Evolutionary conservation across 2,113 vertebrate genomes (phyloP).

Genomic region (Stegastes partitus): DNA sequence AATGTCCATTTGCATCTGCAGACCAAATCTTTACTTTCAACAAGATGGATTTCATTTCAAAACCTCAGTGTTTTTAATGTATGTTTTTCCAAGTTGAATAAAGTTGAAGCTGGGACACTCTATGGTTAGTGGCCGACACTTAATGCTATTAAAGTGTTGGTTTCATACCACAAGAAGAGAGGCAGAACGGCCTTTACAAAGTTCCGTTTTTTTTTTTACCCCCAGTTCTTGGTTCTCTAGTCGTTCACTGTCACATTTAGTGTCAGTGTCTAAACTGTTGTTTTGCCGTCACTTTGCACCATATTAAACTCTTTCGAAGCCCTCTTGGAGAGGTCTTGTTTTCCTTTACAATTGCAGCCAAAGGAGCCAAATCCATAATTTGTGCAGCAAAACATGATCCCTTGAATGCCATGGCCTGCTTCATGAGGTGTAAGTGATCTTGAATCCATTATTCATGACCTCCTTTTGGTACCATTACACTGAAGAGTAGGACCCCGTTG

Average conservation of each 20-base stretch:
- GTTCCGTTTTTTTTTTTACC: background rate
- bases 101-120: background rate
- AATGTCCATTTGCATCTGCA: too few species aligned
- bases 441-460: slow-evolving; percentile 86
- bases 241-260: background rate
- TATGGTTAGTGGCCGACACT: background rate
- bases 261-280: slow-evolving; percentile 56
- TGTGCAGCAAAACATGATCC: slow-evolving; percentile 65
- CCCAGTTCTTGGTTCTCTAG: background rate
- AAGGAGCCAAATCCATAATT: slow-evolving; percentile 64
- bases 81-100: too few species aligned
- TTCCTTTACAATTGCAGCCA: slow-evolving; percentile 67
- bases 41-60: too few species aligned
- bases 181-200: background rate
- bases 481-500: slow-evolving; percentile 72
- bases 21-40: too few species aligned
- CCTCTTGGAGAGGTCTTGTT: slow-evolving; percentile 69
- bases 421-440: slow-evolving; percentile 85
- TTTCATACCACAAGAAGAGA: background rate
- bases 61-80: too few species aligned
- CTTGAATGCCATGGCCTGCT: slow-evolving; percentile 72
- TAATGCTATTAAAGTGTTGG: background rate
- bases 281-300: slow-evolving; percentile 64
- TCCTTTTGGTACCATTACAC: slow-evolving; percentile 82
- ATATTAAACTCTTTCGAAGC: slow-evolving; percentile 61